A percentile compares a stretch with the other conserved stretches of the same genome.
Conservation (phyloP, 1,140 invertebrate genomes). For the Solenopsis invicta region DNA sequence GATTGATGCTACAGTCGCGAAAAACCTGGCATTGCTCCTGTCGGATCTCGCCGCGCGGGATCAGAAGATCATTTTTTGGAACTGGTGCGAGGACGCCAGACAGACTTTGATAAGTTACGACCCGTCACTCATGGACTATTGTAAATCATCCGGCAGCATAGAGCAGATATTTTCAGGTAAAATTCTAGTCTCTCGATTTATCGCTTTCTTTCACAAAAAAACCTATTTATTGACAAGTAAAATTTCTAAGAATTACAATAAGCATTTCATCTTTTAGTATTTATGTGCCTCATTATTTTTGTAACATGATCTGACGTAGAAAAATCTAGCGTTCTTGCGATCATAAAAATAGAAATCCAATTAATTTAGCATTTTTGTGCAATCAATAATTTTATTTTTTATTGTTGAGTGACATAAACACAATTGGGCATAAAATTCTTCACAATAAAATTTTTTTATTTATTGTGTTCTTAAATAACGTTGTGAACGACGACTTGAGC, state of each 20-base stretch:
- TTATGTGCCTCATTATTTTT: neutral
- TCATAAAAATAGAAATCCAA: neutral
- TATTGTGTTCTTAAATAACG: neutral
- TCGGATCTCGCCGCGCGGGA: conserved; percentile 79
- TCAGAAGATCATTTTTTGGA: conserved; percentile 85
- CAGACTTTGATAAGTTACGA: conserved; percentile 80
- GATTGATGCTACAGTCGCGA: conserved; percentile 90
- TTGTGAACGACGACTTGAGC: neutral
- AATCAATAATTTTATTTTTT: neutral
- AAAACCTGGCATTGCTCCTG: conserved; percentile 84
- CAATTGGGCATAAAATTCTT: neutral
- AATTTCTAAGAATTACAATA: neutral
- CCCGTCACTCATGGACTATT: conserved; percentile 71
- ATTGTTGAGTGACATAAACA: neutral
- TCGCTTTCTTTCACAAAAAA: neutral
- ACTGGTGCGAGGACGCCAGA: conserved; percentile 81
- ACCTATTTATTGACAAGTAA: neutral
- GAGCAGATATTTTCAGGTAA: conserved; percentile 78
- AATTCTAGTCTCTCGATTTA: neutral
- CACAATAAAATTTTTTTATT: no score
- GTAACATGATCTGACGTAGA: neutral
- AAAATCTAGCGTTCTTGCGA: neutral
- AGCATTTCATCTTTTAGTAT: neutral
- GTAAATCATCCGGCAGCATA: conserved; percentile 76
- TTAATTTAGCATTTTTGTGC: neutral